These are phyloP conservation scores for Fragum whitleyi DNA, from an alignment of 2,888 invertebrate species.

Conservation along the genomic window DNA sequence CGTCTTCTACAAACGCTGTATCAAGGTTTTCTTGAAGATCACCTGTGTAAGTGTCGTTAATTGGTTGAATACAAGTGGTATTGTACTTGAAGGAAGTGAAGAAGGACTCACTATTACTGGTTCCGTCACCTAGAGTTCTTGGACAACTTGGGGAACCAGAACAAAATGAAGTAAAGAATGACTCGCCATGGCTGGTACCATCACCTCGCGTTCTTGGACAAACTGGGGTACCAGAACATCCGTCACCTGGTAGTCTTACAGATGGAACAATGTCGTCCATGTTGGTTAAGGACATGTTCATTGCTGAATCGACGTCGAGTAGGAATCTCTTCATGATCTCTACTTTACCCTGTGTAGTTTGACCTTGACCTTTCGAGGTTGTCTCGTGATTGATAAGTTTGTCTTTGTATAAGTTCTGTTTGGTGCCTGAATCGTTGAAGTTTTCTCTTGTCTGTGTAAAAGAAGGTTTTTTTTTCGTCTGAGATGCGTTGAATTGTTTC, in stretches of 20 bases:
- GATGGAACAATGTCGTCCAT: neutral
- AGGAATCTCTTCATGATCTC: slow-evolving; percentile 2
- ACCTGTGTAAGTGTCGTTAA: neutral
- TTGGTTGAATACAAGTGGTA: neutral
- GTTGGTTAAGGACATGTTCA: neutral
- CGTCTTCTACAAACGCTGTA: too few species aligned
- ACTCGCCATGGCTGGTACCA: neutral
- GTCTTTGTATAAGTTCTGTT: neutral
- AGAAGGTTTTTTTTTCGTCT: neutral
- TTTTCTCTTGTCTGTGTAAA: neutral
- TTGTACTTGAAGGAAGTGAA: neutral
- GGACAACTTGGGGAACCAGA: too few species aligned
- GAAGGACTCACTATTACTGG: too few species aligned
- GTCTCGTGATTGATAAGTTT: neutral
- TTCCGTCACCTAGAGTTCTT: too few species aligned
- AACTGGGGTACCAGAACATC: neutral
- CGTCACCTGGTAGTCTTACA: neutral
- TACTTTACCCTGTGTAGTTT: too few species aligned
- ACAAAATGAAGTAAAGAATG: neutral
- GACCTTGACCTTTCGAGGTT: neutral
- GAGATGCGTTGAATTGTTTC: neutral
- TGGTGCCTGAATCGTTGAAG: neutral
- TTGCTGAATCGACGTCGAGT: neutral
- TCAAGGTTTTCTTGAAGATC: too few species aligned
- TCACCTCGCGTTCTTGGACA: neutral